Conservation (phyloP, 2,888 invertebrate genomes). For the Plagiodera versicolora region DNA sequence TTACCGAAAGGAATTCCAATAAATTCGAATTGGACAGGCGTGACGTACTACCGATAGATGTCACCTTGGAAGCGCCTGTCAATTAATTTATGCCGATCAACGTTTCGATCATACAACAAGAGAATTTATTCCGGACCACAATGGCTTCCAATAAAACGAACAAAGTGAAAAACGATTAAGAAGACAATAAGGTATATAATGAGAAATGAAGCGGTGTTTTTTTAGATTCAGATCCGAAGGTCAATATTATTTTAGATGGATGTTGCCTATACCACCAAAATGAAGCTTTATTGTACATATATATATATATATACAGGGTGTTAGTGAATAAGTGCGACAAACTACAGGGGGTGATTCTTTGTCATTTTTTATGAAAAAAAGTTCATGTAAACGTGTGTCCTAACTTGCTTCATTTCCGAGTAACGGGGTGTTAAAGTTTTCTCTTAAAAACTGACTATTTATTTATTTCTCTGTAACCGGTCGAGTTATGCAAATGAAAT, state of each 20-base stretch:
- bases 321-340: no score
- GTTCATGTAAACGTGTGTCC: no score
- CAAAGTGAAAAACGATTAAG: neutral
- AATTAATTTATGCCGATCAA: slow-evolving; percentile 12
- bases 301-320: no score
- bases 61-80: slow-evolving; percentile 6
- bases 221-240: neutral
- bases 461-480: no score
- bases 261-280: no score
- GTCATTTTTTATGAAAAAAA: no score
- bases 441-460: no score
- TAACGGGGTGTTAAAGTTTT: no score
- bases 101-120: slow-evolving; percentile 9
- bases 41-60: neutral
- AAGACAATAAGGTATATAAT: neutral
- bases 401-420: no score
- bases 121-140: neutral
- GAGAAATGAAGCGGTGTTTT: neutral
- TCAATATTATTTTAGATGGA: neutral
- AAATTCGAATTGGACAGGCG: neutral
- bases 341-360: no score
- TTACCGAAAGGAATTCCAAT: slow-evolving; percentile 1
- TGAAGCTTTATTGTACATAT: no score
- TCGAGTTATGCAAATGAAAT: no score
- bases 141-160: neutral